These are phyloP conservation scores for Nesometra sesokonis DNA, from an alignment of 35 echinoderm and acorn worm species.

Conservation along the genomic window DNA sequence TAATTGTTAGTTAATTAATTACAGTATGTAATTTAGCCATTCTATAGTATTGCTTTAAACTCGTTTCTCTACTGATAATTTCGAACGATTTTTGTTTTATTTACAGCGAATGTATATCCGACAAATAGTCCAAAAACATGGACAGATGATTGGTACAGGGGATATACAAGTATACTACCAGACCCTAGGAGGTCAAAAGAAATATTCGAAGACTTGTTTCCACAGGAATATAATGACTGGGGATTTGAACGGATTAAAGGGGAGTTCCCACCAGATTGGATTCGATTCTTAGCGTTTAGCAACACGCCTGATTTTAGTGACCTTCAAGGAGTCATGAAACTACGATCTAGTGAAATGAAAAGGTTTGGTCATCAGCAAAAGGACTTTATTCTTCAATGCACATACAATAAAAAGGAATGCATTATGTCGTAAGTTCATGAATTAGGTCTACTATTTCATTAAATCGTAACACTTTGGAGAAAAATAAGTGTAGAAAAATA, in stretches of 20 bases:
- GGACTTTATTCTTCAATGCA: conserved; percentile 59
- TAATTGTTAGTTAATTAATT: too few relatives aligned
- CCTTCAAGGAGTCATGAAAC: conserved; percentile 19
- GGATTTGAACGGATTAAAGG: conserved; percentile 19
- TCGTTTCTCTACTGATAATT: too few relatives aligned
- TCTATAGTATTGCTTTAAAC: too few relatives aligned
- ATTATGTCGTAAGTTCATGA: neutral
- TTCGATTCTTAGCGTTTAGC: conserved; percentile 28
- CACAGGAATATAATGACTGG: neutral
- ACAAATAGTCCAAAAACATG: neutral
- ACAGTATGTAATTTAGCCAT: too few relatives aligned
- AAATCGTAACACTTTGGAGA: too few relatives aligned
- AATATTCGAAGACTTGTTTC: neutral
- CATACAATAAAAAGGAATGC: conserved; percentile 31
- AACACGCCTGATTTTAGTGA: conserved; percentile 26
- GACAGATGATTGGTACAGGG: neutral
- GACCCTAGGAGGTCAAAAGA: neutral
- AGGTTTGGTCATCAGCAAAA: conserved; percentile 41
- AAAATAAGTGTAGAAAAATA: too few relatives aligned
- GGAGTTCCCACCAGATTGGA: conserved; percentile 20
- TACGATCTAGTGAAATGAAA: neutral
- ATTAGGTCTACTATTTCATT: too few relatives aligned
- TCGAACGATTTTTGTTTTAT: too few relatives aligned
- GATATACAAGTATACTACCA: neutral
- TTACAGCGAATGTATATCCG: neutral